These are phyloP conservation scores for Agrochola lychnidis DNA, from an alignment of 2,888 invertebrate species.

Conservation along the genomic window DNA sequence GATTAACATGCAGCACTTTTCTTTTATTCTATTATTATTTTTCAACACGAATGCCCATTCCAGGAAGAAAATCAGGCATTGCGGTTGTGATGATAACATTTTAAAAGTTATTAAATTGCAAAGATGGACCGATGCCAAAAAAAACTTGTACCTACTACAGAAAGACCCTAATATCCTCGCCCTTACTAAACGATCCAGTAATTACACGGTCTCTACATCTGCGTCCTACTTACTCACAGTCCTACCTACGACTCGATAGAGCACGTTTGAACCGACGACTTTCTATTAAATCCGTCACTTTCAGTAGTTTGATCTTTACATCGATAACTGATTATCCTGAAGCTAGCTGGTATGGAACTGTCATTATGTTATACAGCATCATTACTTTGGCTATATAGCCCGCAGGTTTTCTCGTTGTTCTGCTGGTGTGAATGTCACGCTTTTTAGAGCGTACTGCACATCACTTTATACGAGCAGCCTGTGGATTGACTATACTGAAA, in stretches of 20 bases:
- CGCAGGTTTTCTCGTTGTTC: too few species aligned
- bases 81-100: neutral
- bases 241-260: constrained; percentile 23
- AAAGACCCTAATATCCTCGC: neutral
- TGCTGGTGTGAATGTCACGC: too few species aligned
- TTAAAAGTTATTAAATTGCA: neutral
- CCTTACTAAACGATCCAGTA: constrained; percentile 13
- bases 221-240: constrained; percentile 13
- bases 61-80: neutral
- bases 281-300: constrained; percentile 21
- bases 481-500: too few species aligned
- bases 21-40: too few species aligned
- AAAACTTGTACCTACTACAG: neutral
- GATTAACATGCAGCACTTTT: neutral
- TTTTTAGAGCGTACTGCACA: too few species aligned
- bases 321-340: neutral
- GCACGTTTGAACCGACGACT: neutral
- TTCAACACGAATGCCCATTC: neutral
- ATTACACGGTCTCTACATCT: constrained; percentile 1
- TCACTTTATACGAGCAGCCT: too few species aligned
- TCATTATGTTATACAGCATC: too few species aligned
- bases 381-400: too few species aligned
- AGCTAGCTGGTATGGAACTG: neutral
- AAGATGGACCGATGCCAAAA: neutral
- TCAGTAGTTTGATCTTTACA: neutral